Evolutionary conservation across 2,888 invertebrate genomes (phyloP), one percentile per base, ranked within the genome.

Genomic region (Harpagoxenus sublaevis): DNA sequence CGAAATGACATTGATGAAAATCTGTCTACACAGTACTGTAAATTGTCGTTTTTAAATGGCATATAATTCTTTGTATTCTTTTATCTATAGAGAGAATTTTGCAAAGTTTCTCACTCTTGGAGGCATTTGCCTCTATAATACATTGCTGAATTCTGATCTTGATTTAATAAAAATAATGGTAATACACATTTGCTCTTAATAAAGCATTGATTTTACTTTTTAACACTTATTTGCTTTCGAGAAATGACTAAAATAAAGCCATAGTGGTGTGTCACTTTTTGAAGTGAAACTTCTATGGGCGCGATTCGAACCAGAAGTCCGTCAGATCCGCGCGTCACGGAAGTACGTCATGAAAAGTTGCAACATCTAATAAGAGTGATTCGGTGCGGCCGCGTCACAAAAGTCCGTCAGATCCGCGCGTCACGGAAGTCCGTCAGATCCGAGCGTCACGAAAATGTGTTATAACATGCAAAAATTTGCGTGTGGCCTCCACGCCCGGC

Each of bases 81-180:
- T 73, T 23, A 9, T n/a, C 5, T 45, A 8, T 45, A 8, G 45
- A 28, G 15, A 55, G 23, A 45, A 60, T 60, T 45, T 74, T 45
- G 31, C 18, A 74, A 60, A 60, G 15, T 74, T 74, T 60, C 9
- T 53, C n/a, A 39, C 39, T 60, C 28, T 45, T 42, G 10, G 1
- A 45, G n/a, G 42, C 55, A 57, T 9, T 15, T 57, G 28, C n/a
- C 10, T 45, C 12, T 45, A 45, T 31, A 45, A 60, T 42, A 60
- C 45, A 42, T 57, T 15, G 23, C 23, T 55, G 23, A 55, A 55
- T 55, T 73, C 57, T 28, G 28, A 60, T 60, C n/a, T 60, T 18
- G 28, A 28, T 73, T 45, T 15, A 65, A 65, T 65, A 73, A 63
- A 63, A 65, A 65, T 62, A 55, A n/a, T n/a, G 18, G 39, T 73